These are phyloP conservation scores for Varecia variegata DNA, from an alignment of 2,797 vertebrate genomes.

Conservation along the genomic window DNA sequence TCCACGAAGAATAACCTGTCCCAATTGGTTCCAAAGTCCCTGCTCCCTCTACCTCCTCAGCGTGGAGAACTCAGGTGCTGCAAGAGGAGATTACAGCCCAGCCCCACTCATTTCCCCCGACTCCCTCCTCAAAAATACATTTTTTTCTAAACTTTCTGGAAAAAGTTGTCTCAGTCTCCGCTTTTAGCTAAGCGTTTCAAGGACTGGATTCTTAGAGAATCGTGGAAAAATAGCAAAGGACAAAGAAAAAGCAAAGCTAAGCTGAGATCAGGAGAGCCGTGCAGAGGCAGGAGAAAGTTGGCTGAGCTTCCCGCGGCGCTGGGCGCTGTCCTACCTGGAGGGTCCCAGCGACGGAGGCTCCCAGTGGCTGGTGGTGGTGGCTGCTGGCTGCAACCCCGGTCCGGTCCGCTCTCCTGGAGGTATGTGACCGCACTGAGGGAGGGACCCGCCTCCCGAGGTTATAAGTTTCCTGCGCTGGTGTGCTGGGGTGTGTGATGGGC, in stretches of 20 bases:
- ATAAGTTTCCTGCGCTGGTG: conserved; percentile 82
- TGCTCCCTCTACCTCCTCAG: background rate
- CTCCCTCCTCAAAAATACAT: fast-evolving
- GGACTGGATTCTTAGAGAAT: background rate
- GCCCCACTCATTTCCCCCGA: fast-evolving
- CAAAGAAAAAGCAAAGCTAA: background rate
- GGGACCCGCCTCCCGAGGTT: conserved; percentile 79
- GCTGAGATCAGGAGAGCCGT: background rate
- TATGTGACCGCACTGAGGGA: conserved; percentile 72
- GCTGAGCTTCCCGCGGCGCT: fast-evolving
- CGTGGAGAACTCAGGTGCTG: background rate
- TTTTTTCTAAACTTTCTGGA: conserved; percentile 48
- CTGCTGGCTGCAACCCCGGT: conserved; percentile 44
- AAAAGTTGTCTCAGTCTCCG: background rate
- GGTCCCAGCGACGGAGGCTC: background rate
- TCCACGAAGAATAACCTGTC: background rate
- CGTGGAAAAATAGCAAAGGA: background rate
- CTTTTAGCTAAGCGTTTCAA: background rate
- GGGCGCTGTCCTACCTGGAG: conserved; percentile 78
- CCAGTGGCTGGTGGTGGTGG: conserved; percentile 63
- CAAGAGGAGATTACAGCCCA: background rate
- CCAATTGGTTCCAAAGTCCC: background rate
- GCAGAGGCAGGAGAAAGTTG: background rate
- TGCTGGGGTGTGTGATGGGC: conserved; percentile 80
- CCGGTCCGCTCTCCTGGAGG: conserved; percentile 44